Percentiles rank a stretch among this genome's conserved stretches.
phyloP scores from a whole-genome alignment of 2,888 invertebrate genomes.

The Andrena hattorfiana region DNA sequence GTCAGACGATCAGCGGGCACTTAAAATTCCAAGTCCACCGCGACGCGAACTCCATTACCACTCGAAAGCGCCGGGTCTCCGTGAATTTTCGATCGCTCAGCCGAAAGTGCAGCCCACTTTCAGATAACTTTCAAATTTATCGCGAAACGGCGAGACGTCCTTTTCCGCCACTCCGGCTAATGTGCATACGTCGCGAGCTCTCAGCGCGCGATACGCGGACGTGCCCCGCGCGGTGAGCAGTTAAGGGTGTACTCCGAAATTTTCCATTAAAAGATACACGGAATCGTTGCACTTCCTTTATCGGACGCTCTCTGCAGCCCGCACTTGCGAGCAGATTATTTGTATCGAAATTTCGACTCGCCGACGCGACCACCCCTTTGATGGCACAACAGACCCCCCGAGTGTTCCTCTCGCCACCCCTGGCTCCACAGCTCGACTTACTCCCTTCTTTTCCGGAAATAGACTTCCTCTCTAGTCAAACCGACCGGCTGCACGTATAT shows the following conservation, averaged over 20 bases:
- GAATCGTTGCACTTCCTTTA: conserved; percentile 1
- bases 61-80: conserved; percentile 23
- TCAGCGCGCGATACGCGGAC: conserved; percentile 41
- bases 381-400: background rate
- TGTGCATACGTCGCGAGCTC: conserved; percentile 35
- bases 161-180: conserved; percentile 54
- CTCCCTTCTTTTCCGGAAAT: conserved; percentile 68
- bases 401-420: conserved; percentile 11
- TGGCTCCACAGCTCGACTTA: conserved; percentile 13
- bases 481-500: conserved; percentile 1
- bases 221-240: conserved; percentile 1
- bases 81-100: conserved; percentile 50
- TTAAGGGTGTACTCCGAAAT: background rate
- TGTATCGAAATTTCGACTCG: conserved; percentile 5
- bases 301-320: background rate
- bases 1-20: conserved; percentile 17
- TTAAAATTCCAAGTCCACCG: conserved; percentile 62
- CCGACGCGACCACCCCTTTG: background rate
- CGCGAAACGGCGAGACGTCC: conserved; percentile 34
- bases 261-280: conserved; percentile 21
- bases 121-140: conserved; percentile 73
- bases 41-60: conserved; percentile 37
- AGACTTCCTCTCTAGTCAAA: conserved; percentile 65
- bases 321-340: conserved; percentile 14
- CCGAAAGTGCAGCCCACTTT: conserved; percentile 68